Conservation (phyloP, 2,797 vertebrate genomes). For the Epinephelus malabaricus region DNA sequence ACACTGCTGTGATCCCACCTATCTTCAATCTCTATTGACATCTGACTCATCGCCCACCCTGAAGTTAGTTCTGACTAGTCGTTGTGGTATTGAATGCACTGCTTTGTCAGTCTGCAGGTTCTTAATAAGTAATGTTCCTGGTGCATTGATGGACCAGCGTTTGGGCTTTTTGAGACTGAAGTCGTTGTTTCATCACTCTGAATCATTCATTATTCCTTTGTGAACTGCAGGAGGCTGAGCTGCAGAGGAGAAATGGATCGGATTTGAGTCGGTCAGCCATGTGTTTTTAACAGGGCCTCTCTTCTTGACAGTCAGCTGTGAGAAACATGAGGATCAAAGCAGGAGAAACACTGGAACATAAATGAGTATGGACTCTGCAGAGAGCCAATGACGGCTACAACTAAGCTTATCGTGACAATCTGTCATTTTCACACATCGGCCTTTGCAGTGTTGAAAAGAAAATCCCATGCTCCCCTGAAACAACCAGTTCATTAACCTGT, state of each 20-base stretch:
- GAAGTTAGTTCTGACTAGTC: background rate
- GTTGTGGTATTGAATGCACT: background rate
- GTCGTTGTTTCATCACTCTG: slow-evolving; percentile 65
- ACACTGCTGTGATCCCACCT: slow-evolving; percentile 5
- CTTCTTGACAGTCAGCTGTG: slow-evolving; percentile 45
- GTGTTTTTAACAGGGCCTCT: slow-evolving; percentile 40
- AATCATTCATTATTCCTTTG: slow-evolving; percentile 68
- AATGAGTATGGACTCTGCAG: slow-evolving; percentile 46
- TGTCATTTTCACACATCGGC: slow-evolving; percentile 45
- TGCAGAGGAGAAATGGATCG: slow-evolving; percentile 13
- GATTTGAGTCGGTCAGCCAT: slow-evolving; percentile 44
- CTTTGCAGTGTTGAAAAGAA: slow-evolving; percentile 13
- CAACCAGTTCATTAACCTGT: slow-evolving; percentile 67
- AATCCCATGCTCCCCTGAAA: slow-evolving; percentile 25
- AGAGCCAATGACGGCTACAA: slow-evolving; percentile 37
- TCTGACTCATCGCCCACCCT: slow-evolving; percentile 8
- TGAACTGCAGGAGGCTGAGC: slow-evolving; percentile 43
- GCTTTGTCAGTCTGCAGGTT: slow-evolving; percentile 23
- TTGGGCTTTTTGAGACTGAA: slow-evolving; percentile 48
- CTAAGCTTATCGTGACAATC: slow-evolving; percentile 29
- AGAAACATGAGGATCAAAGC: slow-evolving; percentile 54
- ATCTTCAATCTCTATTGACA: slow-evolving; percentile 3
- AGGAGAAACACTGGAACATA: slow-evolving; percentile 45
- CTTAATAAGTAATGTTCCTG: slow-evolving; percentile 39
- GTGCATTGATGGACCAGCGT: slow-evolving; percentile 2